Evolutionary conservation across 2,113 vertebrate species (phyloP).

Genomic region (Sinocyclocheilus rhinocerous): DNA sequence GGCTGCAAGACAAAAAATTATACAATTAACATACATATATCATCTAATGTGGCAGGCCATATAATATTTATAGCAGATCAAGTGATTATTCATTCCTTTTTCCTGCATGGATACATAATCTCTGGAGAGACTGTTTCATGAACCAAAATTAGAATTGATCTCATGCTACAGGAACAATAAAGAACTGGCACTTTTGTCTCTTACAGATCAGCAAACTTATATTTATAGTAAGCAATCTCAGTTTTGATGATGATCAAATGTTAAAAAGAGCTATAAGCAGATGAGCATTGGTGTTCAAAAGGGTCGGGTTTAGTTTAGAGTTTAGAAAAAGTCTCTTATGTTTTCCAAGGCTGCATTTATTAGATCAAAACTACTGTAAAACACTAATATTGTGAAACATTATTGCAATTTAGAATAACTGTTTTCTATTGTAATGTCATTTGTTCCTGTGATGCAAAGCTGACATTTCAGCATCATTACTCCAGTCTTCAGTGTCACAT

Average conservation of each 20-base stretch:
- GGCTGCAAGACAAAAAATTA: not conserved
- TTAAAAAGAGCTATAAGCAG: not conserved
- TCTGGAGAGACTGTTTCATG: not conserved
- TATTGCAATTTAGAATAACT: not conserved
- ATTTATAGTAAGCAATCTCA: not conserved
- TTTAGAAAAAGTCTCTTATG: too few relatives aligned
- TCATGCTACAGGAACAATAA: not conserved
- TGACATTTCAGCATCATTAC: not conserved
- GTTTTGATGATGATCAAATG: not conserved
- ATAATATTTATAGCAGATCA: constrained; percentile 34
- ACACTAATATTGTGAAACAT: not conserved
- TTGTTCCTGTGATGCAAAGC: not conserved
- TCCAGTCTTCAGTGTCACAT: not conserved
- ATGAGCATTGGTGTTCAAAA: not conserved
- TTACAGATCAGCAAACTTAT: not conserved
- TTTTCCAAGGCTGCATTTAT: not conserved
- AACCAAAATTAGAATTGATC: constrained; percentile 8
- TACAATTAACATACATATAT: constrained; percentile 38
- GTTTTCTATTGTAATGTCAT: not conserved
- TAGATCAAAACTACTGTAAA: not conserved
- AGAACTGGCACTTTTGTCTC: not conserved
- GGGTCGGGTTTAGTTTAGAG: too few relatives aligned
- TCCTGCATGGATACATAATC: constrained; percentile 6
- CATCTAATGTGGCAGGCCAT: constrained; percentile 34
- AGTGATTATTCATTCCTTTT: constrained; percentile 27